These are phyloP conservation scores for Chirona hameri DNA, from an alignment of 2,888 invertebrate species.

Conservation along the genomic window DNA sequence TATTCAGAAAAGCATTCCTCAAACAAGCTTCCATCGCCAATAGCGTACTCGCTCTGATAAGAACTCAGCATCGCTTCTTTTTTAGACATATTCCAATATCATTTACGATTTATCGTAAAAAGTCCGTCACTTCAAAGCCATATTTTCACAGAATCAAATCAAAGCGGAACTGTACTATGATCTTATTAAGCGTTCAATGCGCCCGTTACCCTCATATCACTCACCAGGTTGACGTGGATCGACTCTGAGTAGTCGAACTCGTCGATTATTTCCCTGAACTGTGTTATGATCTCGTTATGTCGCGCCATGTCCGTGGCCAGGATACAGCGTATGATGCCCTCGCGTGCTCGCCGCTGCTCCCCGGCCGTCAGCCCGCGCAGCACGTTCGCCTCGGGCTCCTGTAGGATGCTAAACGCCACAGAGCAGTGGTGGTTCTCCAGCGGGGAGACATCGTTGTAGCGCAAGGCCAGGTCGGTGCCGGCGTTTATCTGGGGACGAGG, in stretches of 20 bases:
- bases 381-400: constrained; percentile 74
- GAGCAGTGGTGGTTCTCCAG: constrained; percentile 83
- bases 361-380: constrained; percentile 51
- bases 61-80: too few species aligned
- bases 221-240: constrained; percentile 67
- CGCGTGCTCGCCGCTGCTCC: constrained; percentile 59
- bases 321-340: constrained; percentile 74
- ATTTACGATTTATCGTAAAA: too few species aligned
- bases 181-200: background rate
- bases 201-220: constrained; percentile 39
- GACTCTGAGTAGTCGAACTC: constrained; percentile 65
- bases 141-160: too few species aligned
- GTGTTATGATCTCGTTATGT: constrained; percentile 70
- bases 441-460: constrained; percentile 81
- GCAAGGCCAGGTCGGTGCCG: constrained; percentile 72
- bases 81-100: too few species aligned
- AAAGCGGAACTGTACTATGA: too few species aligned
- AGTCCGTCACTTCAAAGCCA: too few species aligned
- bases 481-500: constrained; percentile 63
- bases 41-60: too few species aligned
- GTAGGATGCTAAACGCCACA: constrained; percentile 73
- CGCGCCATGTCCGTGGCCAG: constrained; percentile 75
- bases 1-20: too few species aligned
- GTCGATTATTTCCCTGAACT: constrained; percentile 63
- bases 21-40: too few species aligned